Conservation (phyloP, 2,888 invertebrate species). For the Caenorhabditis sp. region DNA sequence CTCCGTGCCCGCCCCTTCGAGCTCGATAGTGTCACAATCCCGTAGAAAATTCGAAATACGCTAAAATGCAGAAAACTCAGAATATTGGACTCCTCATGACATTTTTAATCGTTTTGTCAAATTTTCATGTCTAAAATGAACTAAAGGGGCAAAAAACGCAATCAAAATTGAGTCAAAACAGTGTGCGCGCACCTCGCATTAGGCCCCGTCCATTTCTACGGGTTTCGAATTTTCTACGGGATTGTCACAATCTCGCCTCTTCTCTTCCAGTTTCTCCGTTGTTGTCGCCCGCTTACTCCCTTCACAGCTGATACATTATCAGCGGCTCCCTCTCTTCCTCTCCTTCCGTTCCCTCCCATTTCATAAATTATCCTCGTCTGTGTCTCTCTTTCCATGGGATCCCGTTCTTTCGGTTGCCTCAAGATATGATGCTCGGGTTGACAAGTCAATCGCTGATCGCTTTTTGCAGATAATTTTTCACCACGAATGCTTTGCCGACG, state of each 20-base stretch:
- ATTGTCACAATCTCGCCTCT: no score
- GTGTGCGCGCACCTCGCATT: no score
- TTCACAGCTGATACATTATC: conserved; percentile 49
- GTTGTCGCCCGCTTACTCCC: background rate
- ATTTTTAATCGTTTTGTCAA: no score
- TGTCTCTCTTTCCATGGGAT: conserved; percentile 3
- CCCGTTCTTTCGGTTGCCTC: conserved; percentile 1
- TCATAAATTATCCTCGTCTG: conserved; percentile 33
- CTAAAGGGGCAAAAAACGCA: no score
- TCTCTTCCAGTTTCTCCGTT: conserved; percentile 2
- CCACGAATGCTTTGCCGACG: conserved; percentile 9
- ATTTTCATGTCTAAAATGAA: no score
- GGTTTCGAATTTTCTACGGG: no score
- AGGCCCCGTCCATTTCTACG: no score
- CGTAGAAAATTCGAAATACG: no score
- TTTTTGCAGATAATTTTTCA: conserved; percentile 29
- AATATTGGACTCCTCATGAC: no score
- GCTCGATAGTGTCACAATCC: no score
- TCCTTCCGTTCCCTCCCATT: conserved; percentile 9
- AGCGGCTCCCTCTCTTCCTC: conserved; percentile 15
- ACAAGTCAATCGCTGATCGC: conserved; percentile 41
- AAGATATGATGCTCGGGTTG: conserved; percentile 32
- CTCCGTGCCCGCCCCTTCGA: background rate
- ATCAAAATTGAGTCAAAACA: no score
- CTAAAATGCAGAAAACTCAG: no score